Evolutionary conservation across 2,888 invertebrate genomes (phyloP), one percentile per base, ranked within the genome.

Genomic region (Achlya flavicornis): DNA sequence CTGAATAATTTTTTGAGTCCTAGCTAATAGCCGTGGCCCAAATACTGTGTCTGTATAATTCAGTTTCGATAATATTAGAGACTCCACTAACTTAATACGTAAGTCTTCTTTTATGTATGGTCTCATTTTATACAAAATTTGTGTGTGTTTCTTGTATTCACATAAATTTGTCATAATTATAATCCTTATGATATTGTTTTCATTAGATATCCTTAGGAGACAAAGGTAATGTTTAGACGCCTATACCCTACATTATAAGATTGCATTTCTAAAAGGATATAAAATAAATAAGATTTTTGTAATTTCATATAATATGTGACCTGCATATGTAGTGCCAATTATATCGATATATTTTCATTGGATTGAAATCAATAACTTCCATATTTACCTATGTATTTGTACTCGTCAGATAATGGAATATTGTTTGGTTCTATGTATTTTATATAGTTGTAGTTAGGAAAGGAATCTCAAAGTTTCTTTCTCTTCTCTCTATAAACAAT

Each of bases 241-340:
- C 72, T 85, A 79, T 76, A 58, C n/a, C 33, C 58, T 58, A 53
- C 48, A 16, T 33, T 33, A n/a, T 81, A 78, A 76, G 71, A 79
- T 71, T 72, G 73, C 74, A 71, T 72, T 73, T 67, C 66, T 66
- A 75, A 72, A 72, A 67, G 69, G 73, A 72, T 53, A 53, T 74
- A n/a, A 68, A 73, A 71, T 77, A 74, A 68, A 72, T 72, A 78
- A 76, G 65, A 78, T 83, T 90, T 78, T 88, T 89, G 87, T 91
- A 91, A 88, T 88, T 89, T 90, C 86, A 84, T 90, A 88, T 80
- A 79, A 86, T 41, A 80, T 83, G 88, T 89, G 90, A 92, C 89
- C 89, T 91, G 89, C 85, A 76, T 90, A 84, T 83, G 89, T 93
- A 92, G 93, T 93, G 92, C 93, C 93, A 93, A 93, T 86, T 81